phyloP scores from a whole-genome alignment of 2,797 vertebrate genomes.

The Adelosebastes latens region DNA sequence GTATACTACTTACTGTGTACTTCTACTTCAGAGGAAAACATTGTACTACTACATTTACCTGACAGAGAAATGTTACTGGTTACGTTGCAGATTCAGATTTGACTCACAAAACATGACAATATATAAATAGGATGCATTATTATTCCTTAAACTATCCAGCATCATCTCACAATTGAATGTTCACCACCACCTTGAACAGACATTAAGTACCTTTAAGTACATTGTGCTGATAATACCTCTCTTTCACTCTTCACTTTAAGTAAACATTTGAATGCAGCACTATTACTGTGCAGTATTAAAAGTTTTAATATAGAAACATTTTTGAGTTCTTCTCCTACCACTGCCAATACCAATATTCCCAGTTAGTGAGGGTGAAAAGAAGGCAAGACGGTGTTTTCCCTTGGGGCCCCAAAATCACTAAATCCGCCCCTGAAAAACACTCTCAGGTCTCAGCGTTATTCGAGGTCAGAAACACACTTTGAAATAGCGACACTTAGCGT shows the following conservation, averaged over 20 bases:
- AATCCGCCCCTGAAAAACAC: not conserved
- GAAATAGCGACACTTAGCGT: no score
- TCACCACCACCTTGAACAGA: not conserved
- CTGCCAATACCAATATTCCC: not conserved
- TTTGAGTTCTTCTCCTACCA: not conserved
- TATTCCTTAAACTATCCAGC: not conserved
- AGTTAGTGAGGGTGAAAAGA: not conserved
- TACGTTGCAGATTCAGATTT: no score
- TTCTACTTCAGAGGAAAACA: not conserved
- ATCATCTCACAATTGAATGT: not conserved
- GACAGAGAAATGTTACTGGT: not conserved
- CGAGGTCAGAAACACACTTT: not conserved
- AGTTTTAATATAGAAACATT: not conserved
- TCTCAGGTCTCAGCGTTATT: no score
- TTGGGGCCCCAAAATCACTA: not conserved
- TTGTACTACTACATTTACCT: not conserved
- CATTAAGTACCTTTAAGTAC: not conserved
- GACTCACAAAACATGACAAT: not conserved
- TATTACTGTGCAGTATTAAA: not conserved
- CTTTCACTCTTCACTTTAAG: no score
- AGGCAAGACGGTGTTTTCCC: fast-evolving
- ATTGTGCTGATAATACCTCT: not conserved
- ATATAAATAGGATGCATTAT: not conserved
- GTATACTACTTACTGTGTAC: not conserved
- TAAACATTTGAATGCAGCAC: not conserved